These are phyloP conservation scores for Indri indri DNA, from an alignment of 2,113 vertebrate species.

Conservation along the genomic window DNA sequence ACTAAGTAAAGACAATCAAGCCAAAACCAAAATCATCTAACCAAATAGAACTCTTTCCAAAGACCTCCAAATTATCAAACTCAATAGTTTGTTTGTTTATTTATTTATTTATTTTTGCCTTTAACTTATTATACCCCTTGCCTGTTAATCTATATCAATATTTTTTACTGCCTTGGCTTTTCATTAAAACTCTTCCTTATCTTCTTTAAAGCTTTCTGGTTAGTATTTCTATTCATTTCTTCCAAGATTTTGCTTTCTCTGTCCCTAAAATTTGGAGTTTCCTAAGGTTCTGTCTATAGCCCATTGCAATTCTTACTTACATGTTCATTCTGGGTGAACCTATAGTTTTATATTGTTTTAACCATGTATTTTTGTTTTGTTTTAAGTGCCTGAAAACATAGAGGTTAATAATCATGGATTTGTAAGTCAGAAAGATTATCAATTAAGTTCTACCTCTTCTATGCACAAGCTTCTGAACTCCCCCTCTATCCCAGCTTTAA, in stretches of 20 bases:
- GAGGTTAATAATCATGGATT: neutral
- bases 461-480: neutral
- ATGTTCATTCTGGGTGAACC: fast-evolving
- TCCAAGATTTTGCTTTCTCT: neutral
- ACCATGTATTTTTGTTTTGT: neutral
- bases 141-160: neutral
- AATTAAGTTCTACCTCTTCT: neutral
- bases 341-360: neutral
- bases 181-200: neutral
- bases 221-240: neutral
- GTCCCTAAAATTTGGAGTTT: neutral
- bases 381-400: neutral
- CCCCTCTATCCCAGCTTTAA: neutral
- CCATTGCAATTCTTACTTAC: neutral
- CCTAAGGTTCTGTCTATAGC: neutral
- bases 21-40: neutral
- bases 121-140: neutral
- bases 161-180: neutral
- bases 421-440: neutral
- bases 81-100: neutral
- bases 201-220: neutral
- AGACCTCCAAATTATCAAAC: neutral
- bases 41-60: neutral
- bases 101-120: neutral
- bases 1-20: neutral